Percentiles rank a stretch among this genome's conserved stretches.
These are phyloP conservation scores for Pissodes strobi DNA, from an alignment of 1,140 invertebrate species.

Conservation along the genomic window DNA sequence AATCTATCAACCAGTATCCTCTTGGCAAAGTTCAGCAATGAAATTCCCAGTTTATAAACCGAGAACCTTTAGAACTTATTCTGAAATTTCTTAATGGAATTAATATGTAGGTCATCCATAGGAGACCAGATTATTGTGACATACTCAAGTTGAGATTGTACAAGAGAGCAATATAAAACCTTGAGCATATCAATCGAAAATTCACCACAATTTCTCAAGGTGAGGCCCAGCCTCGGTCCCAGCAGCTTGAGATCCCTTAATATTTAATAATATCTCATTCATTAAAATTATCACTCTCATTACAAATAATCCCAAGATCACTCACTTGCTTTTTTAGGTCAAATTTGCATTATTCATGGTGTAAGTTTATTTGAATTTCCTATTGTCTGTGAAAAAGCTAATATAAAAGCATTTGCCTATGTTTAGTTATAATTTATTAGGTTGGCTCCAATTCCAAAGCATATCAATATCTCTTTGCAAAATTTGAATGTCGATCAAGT, in stretches of 20 bases:
- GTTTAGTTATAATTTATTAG: not conserved
- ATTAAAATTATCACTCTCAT: too few species aligned
- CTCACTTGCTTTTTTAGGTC: not conserved
- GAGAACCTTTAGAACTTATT: not conserved
- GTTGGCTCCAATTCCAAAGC: too few species aligned
- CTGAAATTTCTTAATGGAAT: not conserved
- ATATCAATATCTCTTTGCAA: too few species aligned
- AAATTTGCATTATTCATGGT: not conserved
- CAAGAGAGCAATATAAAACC: not conserved
- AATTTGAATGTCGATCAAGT: not conserved
- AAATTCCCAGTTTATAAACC: not conserved
- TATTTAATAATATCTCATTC: too few species aligned
- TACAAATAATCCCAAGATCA: too few species aligned
- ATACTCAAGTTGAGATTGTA: not conserved
- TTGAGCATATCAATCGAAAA: not conserved
- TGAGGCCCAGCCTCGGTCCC: too few species aligned
- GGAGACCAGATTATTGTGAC: not conserved
- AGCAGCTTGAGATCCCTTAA: not conserved
- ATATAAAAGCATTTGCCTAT: too few species aligned
- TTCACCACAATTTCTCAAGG: not conserved
- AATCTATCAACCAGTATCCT: not conserved
- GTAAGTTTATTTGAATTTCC: not conserved
- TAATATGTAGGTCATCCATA: not conserved
- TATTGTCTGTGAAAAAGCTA: too few species aligned
- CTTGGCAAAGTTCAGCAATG: not conserved